These are phyloP conservation scores for Brachionus paranguensis DNA, from an alignment of 1,140 invertebrate genomes.

Conservation along the genomic window DNA sequence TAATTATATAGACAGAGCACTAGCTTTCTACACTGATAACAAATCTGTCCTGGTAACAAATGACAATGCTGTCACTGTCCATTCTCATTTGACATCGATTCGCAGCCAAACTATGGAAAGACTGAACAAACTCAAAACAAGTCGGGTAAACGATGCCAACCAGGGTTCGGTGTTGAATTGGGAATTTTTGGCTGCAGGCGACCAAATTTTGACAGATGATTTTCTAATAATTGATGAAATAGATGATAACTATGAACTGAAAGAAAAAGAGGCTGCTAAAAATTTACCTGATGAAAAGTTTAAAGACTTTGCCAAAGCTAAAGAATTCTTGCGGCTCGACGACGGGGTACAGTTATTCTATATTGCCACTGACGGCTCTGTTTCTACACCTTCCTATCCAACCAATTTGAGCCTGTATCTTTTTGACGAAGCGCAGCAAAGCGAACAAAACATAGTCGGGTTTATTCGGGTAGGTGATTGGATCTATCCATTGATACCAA, in stretches of 20 bases:
- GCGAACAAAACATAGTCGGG: background rate
- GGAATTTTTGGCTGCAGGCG: background rate
- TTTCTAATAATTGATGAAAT: slow-evolving; percentile 20
- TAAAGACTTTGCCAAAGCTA: background rate
- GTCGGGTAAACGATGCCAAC: background rate
- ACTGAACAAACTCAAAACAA: background rate
- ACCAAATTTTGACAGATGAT: background rate
- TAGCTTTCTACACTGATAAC: background rate
- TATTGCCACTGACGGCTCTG: slow-evolving; percentile 19
- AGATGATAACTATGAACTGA: background rate
- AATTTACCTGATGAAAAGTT: background rate
- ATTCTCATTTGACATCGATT: slow-evolving; percentile 6
- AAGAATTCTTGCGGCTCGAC: background rate
- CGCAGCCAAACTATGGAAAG: slow-evolving; percentile 16
- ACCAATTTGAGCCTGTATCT: background rate
- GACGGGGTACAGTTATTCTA: slow-evolving; percentile 31
- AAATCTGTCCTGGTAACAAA: background rate
- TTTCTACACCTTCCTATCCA: slow-evolving; percentile 17
- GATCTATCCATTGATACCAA: slow-evolving; percentile 26
- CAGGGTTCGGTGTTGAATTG: background rate
- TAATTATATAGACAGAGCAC: background rate
- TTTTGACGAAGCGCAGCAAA: background rate
- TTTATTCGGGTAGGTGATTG: slow-evolving; percentile 23
- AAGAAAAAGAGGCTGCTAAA: background rate
- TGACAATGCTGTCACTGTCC: background rate